phyloP scores from a whole-genome alignment of 1,140 invertebrate species.

The Marisa cornuarietis region DNA sequence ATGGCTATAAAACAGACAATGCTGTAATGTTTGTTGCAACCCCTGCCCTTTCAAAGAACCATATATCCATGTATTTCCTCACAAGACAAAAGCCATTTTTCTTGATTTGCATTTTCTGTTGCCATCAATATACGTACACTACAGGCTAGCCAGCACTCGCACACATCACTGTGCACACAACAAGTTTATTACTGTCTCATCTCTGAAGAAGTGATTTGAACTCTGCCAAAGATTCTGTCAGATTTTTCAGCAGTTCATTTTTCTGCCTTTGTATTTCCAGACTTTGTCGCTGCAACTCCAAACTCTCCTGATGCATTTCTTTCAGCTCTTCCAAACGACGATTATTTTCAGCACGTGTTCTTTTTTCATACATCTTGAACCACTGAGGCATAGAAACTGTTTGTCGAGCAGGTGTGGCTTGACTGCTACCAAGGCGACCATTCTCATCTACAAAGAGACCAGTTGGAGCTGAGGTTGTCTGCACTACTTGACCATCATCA shows the following conservation, averaged over 20 bases:
- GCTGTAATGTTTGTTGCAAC: no score
- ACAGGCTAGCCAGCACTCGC: no score
- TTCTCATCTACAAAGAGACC: conserved; percentile 14
- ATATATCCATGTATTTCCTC: no score
- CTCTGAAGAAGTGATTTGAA: conserved; percentile 14
- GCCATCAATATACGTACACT: no score
- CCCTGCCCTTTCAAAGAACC: no score
- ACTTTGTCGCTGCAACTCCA: conserved; percentile 17
- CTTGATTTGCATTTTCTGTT: no score
- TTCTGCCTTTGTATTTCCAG: conserved; percentile 16
- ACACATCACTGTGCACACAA: no score
- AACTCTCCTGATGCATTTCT: conserved; percentile 18
- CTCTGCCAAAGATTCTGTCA: conserved; percentile 19
- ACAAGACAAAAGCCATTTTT: no score
- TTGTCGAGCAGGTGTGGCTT: background rate
- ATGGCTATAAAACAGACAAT: no score
- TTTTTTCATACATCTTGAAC: conserved; percentile 23
- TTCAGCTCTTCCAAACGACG: conserved; percentile 23
- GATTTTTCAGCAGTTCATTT: conserved; percentile 22
- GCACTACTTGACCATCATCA: conserved; percentile 19
- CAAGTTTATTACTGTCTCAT: background rate
- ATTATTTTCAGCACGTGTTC: conserved; percentile 20
- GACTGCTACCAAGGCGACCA: conserved; percentile 4
- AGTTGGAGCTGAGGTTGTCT: conserved; percentile 19
- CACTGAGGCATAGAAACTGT: conserved; percentile 14